Conservation (phyloP, 2,797 vertebrate genomes). For the Picus viridis region DNA sequence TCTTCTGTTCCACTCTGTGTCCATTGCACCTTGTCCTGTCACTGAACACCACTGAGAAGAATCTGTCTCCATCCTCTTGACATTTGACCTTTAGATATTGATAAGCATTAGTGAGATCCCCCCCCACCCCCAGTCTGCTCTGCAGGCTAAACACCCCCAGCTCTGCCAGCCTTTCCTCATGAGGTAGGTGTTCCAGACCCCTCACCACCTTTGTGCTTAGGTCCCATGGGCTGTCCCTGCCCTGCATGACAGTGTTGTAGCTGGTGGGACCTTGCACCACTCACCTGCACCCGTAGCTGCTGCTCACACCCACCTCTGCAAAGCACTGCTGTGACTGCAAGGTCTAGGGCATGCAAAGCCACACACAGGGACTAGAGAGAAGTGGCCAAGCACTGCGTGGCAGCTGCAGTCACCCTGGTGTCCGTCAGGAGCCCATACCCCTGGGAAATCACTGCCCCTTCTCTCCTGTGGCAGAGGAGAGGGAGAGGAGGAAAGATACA, state of each 20-base stretch:
- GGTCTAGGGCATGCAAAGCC: neutral
- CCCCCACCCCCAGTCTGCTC: too few relatives aligned
- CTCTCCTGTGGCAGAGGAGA: neutral
- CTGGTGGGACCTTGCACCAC: accelerated
- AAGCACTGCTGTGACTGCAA: neutral
- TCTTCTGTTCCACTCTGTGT: too few relatives aligned
- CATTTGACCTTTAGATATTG: too few relatives aligned
- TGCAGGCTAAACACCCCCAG: too few relatives aligned
- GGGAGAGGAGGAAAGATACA: neutral
- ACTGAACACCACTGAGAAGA: too few relatives aligned
- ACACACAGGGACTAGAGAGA: accelerated
- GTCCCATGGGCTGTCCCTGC: neutral
- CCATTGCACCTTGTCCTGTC: too few relatives aligned
- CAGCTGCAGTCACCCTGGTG: neutral
- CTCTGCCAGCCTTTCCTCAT: too few relatives aligned
- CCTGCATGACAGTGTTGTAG: neutral
- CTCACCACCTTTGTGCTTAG: too few relatives aligned
- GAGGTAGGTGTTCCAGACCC: too few relatives aligned
- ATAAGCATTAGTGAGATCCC: too few relatives aligned
- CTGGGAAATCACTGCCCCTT: neutral
- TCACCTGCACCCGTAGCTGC: neutral
- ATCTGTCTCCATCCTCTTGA: too few relatives aligned
- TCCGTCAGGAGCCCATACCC: accelerated
- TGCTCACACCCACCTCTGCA: neutral
- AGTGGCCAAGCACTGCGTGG: accelerated